Evolutionary conservation across 2,888 invertebrate genomes (phyloP).

Genomic region (Frankliniella fusca): DNA sequence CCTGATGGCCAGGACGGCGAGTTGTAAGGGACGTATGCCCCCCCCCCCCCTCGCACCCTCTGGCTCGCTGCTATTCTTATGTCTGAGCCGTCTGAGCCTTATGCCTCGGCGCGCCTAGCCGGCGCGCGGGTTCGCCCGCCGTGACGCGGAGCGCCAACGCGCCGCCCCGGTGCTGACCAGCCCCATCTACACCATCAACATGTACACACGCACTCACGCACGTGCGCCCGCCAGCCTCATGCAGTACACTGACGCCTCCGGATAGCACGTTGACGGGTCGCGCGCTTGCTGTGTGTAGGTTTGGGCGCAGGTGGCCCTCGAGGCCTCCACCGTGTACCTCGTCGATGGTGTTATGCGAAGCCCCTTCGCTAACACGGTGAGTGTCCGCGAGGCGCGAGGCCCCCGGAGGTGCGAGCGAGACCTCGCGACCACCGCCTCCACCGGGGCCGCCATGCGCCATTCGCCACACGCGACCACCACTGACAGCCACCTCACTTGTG

Average conservation of each 20-base stretch:
- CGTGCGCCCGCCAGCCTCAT: not conserved
- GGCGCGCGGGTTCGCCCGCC: not conserved
- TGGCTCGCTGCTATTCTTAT: slow-evolving; percentile 22
- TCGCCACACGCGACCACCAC: not conserved
- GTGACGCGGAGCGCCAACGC: not conserved
- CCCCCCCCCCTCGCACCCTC: not conserved
- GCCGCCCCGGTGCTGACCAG: too few relatives aligned
- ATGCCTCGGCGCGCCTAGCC: not conserved
- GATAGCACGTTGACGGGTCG: not conserved
- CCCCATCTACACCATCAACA: not conserved
- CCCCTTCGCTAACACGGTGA: slow-evolving; percentile 82
- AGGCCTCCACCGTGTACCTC: slow-evolving; percentile 80
- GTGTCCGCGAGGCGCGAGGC: slow-evolving; percentile 38
- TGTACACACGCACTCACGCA: not conserved
- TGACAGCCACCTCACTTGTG: slow-evolving; percentile 31
- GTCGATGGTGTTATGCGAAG: slow-evolving; percentile 73
- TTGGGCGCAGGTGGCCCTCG: slow-evolving; percentile 59
- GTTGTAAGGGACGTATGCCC: not conserved
- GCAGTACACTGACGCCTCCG: slow-evolving; percentile 1
- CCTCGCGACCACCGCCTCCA: too few relatives aligned
- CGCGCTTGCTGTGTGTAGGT: not conserved
- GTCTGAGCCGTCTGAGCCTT: slow-evolving; percentile 4
- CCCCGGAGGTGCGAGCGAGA: too few relatives aligned
- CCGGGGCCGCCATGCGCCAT: too few relatives aligned
- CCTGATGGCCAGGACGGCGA: not conserved